Base-by-base conservation (phyloP, 2,888 invertebrate genomes). In the Bruchidius siliquastri region DNA sequence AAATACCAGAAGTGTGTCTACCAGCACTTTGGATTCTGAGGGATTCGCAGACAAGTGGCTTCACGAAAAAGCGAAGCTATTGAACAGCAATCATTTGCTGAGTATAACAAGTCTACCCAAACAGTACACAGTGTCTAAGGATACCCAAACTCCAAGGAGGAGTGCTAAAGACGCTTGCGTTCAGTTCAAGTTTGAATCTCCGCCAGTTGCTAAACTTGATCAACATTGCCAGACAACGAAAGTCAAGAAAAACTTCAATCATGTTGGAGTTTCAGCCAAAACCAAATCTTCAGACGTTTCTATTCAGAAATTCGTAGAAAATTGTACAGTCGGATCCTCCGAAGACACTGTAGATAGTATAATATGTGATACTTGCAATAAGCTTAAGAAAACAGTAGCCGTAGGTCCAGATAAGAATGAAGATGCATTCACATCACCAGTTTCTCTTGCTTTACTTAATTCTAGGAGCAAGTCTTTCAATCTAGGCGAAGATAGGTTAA, bases 381-480 rank as follows among this genome's bases (percentile, higher is more conserved):
- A 84, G 3, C 79, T 83, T 72, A 90, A 88, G 74, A 87, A 88
- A 72, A 89, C 88, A 71, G 86, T 92, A 68, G 91, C 89, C 8
- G 89, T 91, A 20, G 91, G 92, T 66, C 88, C 89, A n/a, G 88
- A 88, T 10, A 80, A 74, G 26, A 78, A 74, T 71, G 81, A 81
- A 77, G 83, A 84, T 73, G 74, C 73, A 32, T 81, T 81, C 73
- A 79, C 83, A 0, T 80, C 82, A 21, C 86, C 89, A 0, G 83
- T 89, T 32, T 90, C 89, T 0, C 81, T 90, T 26, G 86, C 87
- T 26, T 86, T 87, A 74, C 82, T 88, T 80, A 86, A 81, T 72
- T 87, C 88, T 0, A 86, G 90, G 72, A 91, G 90, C 80, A 88
- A 89, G 76, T 90, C 91, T 0, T 91, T 91, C 79, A 90, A 90